Evolutionary conservation across 2,888 invertebrate genomes (phyloP).

Genomic region (Adelphocoris suturalis): DNA sequence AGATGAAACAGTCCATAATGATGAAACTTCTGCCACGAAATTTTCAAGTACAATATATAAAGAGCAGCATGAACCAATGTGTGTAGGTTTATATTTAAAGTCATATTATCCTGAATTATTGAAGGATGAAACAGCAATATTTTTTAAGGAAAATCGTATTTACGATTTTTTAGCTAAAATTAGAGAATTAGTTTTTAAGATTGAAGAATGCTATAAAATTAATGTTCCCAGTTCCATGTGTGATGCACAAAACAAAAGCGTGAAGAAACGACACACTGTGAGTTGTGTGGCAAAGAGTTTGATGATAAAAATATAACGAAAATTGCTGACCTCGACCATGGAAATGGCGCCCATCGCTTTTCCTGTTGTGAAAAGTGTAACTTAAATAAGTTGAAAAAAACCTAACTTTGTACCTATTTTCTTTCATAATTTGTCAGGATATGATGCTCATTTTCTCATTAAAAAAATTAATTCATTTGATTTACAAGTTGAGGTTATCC

Average conservation of each 20-base stretch:
- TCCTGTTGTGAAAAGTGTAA: too few species aligned
- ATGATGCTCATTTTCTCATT: constrained; percentile 57
- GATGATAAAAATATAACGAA: too few species aligned
- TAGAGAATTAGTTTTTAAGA: neutral
- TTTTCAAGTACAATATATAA: neutral
- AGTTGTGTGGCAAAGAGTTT: too few species aligned
- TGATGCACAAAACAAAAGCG: too few species aligned
- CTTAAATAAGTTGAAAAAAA: too few species aligned
- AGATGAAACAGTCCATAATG: neutral
- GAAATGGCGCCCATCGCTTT: too few species aligned
- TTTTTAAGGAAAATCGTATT: neutral
- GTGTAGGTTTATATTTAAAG: neutral
- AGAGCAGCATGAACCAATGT: constrained; percentile 2
- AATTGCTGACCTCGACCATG: too few species aligned
- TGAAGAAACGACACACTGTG: too few species aligned
- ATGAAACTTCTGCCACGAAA: neutral
- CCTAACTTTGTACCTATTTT: too few species aligned
- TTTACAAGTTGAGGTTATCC: constrained; percentile 47
- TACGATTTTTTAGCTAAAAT: neutral
- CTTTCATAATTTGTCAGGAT: too few species aligned
- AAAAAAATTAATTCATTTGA: neutral
- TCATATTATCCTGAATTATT: constrained; percentile 35
- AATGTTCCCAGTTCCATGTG: too few species aligned
- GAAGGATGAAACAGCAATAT: constrained; percentile 1
- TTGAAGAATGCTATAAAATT: too few species aligned